Conservation (phyloP, 2,797 vertebrate genomes). For the Coreius guichenoti region DNA sequence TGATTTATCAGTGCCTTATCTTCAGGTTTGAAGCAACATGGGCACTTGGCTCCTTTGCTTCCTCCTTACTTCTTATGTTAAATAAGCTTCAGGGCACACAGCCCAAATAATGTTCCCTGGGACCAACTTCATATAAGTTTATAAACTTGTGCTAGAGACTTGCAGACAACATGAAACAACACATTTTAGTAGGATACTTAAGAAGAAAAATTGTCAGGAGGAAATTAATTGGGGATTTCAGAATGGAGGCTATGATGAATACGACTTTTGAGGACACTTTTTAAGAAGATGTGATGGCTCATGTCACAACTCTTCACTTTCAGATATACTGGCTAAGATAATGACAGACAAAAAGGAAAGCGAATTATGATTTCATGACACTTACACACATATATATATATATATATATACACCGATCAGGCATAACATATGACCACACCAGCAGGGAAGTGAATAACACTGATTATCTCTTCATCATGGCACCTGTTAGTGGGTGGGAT, state of each 20-base stretch:
- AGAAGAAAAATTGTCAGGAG: background rate
- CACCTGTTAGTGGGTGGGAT: too few relatives aligned
- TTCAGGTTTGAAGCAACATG: constrained; percentile 10
- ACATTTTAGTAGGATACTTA: background rate
- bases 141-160: background rate
- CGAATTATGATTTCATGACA: background rate
- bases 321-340: background rate
- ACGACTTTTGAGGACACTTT: too few relatives aligned
- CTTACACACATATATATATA: too few relatives aligned
- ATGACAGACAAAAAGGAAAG: background rate
- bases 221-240: background rate
- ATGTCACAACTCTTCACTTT: background rate
- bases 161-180: background rate
- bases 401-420: too few relatives aligned
- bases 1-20: constrained; percentile 48
- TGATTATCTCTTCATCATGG: too few relatives aligned
- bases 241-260: background rate
- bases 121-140: background rate
- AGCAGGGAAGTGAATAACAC: too few relatives aligned
- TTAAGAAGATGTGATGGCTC: background rate
- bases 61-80: constrained; percentile 15
- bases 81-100: constrained; percentile 26
- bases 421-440: too few relatives aligned
- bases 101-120: constrained; percentile 27
- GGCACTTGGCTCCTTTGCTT: background rate